A percentile compares a stretch with the other conserved stretches of the same genome.
phyloP scores from a whole-genome alignment of 2,888 invertebrate genomes.

The Lasius fuliginosus region DNA sequence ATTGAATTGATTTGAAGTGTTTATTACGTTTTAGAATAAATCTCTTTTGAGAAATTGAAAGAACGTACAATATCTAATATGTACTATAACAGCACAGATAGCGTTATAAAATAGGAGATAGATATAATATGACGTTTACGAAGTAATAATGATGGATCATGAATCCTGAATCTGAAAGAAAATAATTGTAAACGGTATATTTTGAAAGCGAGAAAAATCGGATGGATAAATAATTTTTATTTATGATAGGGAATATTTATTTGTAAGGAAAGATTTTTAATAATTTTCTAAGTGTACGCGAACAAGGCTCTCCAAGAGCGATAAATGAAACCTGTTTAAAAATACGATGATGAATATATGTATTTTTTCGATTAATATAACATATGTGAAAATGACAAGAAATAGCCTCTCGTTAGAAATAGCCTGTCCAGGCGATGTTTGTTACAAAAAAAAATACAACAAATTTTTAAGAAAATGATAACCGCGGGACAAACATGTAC shows the following conservation, averaged over 20 bases:
- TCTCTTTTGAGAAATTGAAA: background rate
- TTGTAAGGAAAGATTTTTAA: background rate
- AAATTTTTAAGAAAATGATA: background rate
- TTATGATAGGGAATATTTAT: too few relatives aligned
- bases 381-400: too few relatives aligned
- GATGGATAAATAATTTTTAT: background rate
- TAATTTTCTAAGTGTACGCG: too few relatives aligned
- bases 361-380: too few relatives aligned
- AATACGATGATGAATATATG: too few relatives aligned
- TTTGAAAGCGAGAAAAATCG: background rate
- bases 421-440: background rate
- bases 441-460: background rate
- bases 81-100: background rate
- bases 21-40: background rate
- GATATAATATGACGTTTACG: background rate
- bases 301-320: too few relatives aligned
- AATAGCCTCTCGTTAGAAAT: too few relatives aligned
- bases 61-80: background rate
- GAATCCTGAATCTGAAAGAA: background rate
- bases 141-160: background rate
- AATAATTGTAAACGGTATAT: background rate
- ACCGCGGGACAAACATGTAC: background rate
- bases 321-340: too few relatives aligned
- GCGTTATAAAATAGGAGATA: background rate
- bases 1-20: conserved; percentile 1